These are phyloP conservation scores for Gopherus flavomarginatus DNA, from an alignment of 2,113 vertebrate genomes.

Conservation along the genomic window DNA sequence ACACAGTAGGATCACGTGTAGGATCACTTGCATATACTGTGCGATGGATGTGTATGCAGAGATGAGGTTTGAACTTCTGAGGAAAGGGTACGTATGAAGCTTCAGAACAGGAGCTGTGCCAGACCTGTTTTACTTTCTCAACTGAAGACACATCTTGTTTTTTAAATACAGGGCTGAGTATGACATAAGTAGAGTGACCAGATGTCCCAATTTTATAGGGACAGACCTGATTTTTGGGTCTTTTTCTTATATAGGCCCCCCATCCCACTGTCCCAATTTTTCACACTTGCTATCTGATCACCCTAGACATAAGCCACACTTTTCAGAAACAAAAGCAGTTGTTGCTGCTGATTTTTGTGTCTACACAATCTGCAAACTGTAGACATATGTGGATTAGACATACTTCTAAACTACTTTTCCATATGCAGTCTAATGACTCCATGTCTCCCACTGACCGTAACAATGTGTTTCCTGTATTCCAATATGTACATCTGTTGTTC, in stretches of 20 bases:
- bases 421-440: neutral
- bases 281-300: no score
- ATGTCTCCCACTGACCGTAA: neutral
- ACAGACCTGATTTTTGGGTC: no score
- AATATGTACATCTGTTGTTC: neutral
- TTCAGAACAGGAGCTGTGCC: rapidly evolving
- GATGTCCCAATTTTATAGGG: no score
- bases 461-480: neutral
- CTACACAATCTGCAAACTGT: neutral
- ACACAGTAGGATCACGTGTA: neutral
- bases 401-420: neutral
- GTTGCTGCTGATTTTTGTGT: neutral
- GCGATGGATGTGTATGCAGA: no score
- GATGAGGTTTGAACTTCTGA: neutral
- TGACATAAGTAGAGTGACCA: neutral
- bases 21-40: neutral
- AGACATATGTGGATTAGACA: neutral
- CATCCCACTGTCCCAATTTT: no score
- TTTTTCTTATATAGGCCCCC: no score
- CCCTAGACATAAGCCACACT: neutral
- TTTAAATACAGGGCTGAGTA: neutral
- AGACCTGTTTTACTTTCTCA: neutral
- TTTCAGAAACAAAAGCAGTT: neutral
- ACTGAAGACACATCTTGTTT: neutral
- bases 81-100: neutral